Base-by-base conservation (phyloP, 2,888 invertebrate genomes). In the Stenoptilia bipunctidactyla region DNA sequence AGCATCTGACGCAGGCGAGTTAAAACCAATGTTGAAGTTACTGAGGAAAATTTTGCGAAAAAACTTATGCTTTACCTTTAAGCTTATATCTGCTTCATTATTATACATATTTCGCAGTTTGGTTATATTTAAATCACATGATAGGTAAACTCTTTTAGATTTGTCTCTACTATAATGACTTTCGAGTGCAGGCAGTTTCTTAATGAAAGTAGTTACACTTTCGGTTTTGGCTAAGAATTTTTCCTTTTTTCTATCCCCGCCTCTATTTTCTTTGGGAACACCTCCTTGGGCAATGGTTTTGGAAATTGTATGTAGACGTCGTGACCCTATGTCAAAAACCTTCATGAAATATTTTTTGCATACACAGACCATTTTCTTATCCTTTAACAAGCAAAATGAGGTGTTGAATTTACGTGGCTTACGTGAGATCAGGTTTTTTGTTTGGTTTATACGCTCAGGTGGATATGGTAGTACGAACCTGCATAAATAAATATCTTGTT, bases 21-120 rank as follows among this genome's bases (percentile, higher is more conserved):
- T 34, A 12, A 34, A 34, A 5, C 34, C 34, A 8, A 34, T 34
- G n/a, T 34, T 34, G n/a, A 34, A 34, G n/a, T 34, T 34, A 9
- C n/a, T 13, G n/a, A 9, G n/a, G n/a, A 34, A 34, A 34, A 34
- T n/a, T 34, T 4, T 8, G 5, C 34, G 5, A n/a, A 34, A 34
- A 12, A 34, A 13, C 5, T 4, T 5, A 4, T 13, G 4, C 13
- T 10, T 12, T 34, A n/a, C 34, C 5, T 9, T 25, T 9, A 25
- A 25, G 5, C 25, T 25, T 5, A 9, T 5, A 5, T 25, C 25
- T 25, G 9, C 25, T 6, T 25, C 5, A 25, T 25, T 9, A 25
- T 25, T 25, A 25, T 25, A 25, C 25, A 25, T 25, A 6, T 25
- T 25, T 25, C 25, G 5, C 25, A 25, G 9, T 9, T 25, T 25